phyloP scores from a whole-genome alignment of 2,113 vertebrate genomes.

The Crocuta crocuta region DNA sequence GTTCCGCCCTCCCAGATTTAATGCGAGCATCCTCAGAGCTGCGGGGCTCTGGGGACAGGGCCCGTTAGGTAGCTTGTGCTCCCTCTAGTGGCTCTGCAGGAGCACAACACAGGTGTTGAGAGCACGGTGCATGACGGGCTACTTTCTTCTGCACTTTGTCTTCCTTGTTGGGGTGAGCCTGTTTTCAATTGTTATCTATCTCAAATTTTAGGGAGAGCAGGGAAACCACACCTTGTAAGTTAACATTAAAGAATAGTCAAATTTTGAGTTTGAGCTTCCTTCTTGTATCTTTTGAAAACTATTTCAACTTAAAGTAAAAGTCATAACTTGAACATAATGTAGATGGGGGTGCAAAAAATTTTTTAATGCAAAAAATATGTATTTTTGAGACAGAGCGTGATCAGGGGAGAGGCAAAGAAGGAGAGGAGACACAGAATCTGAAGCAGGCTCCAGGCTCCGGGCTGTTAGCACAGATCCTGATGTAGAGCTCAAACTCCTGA shows the following conservation, averaged over 20 bases:
- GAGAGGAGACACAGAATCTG: too few relatives aligned
- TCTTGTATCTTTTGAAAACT: background rate
- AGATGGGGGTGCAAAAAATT: background rate
- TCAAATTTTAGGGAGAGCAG: background rate
- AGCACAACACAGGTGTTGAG: background rate
- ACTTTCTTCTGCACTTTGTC: background rate
- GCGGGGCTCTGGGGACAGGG: background rate
- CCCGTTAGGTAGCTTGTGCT: background rate
- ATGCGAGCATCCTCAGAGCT: background rate
- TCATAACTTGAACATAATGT: background rate
- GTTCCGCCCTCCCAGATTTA: background rate
- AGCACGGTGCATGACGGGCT: fast-evolving
- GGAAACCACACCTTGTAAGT: background rate
- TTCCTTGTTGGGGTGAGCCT: background rate
- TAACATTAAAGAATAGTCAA: background rate
- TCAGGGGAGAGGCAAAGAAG: too few relatives aligned
- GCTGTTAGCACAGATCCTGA: too few relatives aligned
- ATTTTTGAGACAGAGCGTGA: too few relatives aligned
- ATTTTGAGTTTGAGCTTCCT: background rate
- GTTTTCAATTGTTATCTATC: background rate
- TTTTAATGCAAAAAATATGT: too few relatives aligned
- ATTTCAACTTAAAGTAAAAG: background rate
- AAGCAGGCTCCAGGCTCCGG: too few relatives aligned
- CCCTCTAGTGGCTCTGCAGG: conserved; percentile 60
- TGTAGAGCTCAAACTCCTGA: too few relatives aligned